Evolutionary conservation across 2,888 invertebrate genomes (phyloP).

Genomic region (Margaritifera margaritifera): DNA sequence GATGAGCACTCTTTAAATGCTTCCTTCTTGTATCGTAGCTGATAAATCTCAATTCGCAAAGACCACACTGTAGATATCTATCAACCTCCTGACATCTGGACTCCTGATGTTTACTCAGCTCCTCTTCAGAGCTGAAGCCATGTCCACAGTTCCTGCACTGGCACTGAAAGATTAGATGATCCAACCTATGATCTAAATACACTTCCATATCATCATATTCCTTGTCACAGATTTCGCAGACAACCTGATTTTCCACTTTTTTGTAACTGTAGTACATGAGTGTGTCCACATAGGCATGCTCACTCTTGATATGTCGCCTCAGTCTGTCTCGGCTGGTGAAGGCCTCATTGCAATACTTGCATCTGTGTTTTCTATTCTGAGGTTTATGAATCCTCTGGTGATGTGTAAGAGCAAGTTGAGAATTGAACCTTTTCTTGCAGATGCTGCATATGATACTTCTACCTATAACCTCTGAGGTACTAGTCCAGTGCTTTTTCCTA

Average conservation of each 20-base stretch:
- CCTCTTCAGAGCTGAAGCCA: slow-evolving; percentile 24
- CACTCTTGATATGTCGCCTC: slow-evolving; percentile 25
- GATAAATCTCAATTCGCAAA: slow-evolving; percentile 21
- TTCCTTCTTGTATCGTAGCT: slow-evolving; percentile 30
- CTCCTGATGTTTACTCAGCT: slow-evolving; percentile 15
- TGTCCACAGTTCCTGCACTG: slow-evolving; percentile 28
- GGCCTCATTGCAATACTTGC: slow-evolving; percentile 24
- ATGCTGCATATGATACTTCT: slow-evolving; percentile 25
- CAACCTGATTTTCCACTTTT: slow-evolving; percentile 20
- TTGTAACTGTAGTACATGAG: slow-evolving; percentile 34
- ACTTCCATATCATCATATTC: slow-evolving; percentile 31
- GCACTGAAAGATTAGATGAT: slow-evolving; percentile 22
- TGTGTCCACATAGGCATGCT: slow-evolving; percentile 32
- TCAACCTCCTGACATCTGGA: slow-evolving; percentile 18
- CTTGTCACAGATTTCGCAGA: slow-evolving; percentile 31
- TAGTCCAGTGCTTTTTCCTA: too few relatives aligned
- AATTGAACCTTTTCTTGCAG: slow-evolving; percentile 30
- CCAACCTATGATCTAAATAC: slow-evolving; percentile 26
- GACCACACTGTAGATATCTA: slow-evolving; percentile 25
- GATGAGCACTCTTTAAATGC: slow-evolving; percentile 24
- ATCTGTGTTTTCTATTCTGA: slow-evolving; percentile 20
- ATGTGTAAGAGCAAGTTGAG: slow-evolving; percentile 27
- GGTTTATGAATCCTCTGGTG: slow-evolving; percentile 34
- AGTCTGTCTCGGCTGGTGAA: slow-evolving; percentile 27
- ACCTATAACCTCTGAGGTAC: slow-evolving; percentile 16